These are phyloP conservation scores for Leuciscus waleckii DNA, from an alignment of 2,797 vertebrate species.

Conservation along the genomic window DNA sequence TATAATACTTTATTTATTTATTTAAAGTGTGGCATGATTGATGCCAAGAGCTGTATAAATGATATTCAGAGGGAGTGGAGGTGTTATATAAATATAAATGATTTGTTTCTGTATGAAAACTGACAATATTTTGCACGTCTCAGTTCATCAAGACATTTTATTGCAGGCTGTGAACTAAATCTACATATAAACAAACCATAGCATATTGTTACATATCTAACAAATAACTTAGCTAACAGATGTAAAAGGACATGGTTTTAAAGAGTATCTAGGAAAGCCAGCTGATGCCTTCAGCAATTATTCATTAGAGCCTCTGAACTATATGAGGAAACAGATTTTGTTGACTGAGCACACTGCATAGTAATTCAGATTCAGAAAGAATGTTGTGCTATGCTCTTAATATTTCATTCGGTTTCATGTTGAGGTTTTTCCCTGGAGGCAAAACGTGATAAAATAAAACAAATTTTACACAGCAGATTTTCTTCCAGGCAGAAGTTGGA, in stretches of 20 bases:
- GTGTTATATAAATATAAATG: neutral
- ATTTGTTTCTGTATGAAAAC: neutral
- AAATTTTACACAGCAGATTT: slow-evolving; percentile 39
- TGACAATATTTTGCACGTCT: neutral
- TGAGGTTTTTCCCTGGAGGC: slow-evolving; percentile 47
- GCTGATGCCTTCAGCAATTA: slow-evolving; percentile 43
- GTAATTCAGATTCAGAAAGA: slow-evolving; percentile 34
- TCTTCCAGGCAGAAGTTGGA: slow-evolving; percentile 39
- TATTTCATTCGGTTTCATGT: slow-evolving; percentile 45
- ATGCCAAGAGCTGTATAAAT: neutral
- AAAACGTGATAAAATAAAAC: slow-evolving; percentile 53
- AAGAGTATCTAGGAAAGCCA: slow-evolving; percentile 23
- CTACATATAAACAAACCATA: neutral
- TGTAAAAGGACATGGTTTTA: slow-evolving; percentile 1
- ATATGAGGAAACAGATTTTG: slow-evolving; percentile 46
- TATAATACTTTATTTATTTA: neutral
- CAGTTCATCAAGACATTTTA: neutral
- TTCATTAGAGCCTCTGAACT: slow-evolving; percentile 47
- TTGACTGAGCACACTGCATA: slow-evolving; percentile 35
- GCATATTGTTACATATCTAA: slow-evolving; percentile 3
- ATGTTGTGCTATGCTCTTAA: slow-evolving; percentile 42
- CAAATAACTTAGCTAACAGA: slow-evolving; percentile 9
- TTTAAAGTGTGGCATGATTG: neutral
- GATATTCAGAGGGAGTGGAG: neutral
- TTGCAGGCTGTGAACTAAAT: neutral